A percentile compares a stretch with the other conserved stretches of the same genome.
Evolutionary conservation across 2,113 vertebrate species (phyloP).

Genomic region (Syrrhaptes paradoxus): DNA sequence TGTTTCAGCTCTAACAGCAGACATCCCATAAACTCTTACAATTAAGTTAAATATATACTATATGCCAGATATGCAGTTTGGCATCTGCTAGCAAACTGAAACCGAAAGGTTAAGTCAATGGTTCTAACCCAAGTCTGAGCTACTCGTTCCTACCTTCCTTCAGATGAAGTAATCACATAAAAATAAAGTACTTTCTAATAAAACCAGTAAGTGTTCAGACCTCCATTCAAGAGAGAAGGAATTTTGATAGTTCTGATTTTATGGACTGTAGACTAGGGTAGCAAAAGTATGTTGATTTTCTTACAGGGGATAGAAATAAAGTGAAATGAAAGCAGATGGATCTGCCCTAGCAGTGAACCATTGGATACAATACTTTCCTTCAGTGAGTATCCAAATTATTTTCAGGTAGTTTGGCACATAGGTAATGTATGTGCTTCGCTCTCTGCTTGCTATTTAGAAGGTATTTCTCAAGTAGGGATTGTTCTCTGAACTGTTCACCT

Average conservation of each 20-base stretch:
- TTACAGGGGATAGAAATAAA: constrained; percentile 15
- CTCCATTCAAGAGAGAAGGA: constrained; percentile 11
- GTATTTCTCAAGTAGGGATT: constrained; percentile 48
- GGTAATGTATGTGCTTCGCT: constrained; percentile 63
- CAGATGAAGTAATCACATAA: neutral
- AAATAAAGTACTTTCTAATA: constrained; percentile 28
- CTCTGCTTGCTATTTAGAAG: constrained; percentile 39
- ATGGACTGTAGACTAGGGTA: constrained; percentile 15
- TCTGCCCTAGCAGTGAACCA: constrained; percentile 52
- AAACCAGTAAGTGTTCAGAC: neutral
- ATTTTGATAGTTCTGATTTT: constrained; percentile 57
- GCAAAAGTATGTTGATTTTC: constrained; percentile 52
- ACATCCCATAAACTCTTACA: neutral
- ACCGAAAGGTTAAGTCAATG: neutral
- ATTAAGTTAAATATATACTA: neutral
- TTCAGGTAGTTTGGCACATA: constrained; percentile 54
- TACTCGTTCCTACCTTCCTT: neutral
- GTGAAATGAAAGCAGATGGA: constrained; percentile 52
- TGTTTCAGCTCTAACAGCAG: neutral
- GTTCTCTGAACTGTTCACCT: constrained; percentile 57
- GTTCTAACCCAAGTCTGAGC: neutral
- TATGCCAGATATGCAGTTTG: neutral
- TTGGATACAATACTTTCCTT: constrained; percentile 45
- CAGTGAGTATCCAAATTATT: constrained; percentile 58
- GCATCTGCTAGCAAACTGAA: neutral